These are phyloP conservation scores for Ryuthela nishihirai DNA, from an alignment of 2,888 invertebrate genomes.

Conservation along the genomic window DNA sequence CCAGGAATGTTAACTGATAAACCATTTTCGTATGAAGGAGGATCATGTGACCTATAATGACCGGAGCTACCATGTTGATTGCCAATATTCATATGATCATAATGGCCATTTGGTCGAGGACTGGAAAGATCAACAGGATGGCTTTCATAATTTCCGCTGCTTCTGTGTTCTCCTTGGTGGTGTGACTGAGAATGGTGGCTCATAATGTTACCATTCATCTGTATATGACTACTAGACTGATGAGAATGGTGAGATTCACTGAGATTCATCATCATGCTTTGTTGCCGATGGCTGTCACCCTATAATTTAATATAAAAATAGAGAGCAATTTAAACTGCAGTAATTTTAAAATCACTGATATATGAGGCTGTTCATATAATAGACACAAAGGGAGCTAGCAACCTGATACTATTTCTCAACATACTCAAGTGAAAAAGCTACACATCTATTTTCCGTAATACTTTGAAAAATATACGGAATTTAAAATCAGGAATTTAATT, in stretches of 20 bases:
- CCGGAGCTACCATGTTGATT: constrained; percentile 3
- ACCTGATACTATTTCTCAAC: no score
- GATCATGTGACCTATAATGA: constrained; percentile 21
- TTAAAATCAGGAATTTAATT: no score
- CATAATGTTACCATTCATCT: constrained; percentile 29
- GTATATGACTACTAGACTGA: constrained; percentile 13
- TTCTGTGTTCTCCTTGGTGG: constrained; percentile 7
- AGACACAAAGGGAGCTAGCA: no score
- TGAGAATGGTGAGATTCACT: constrained; percentile 30
- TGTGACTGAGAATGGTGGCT: constrained; percentile 6
- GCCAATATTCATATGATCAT: constrained; percentile 11
- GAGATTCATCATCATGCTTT: constrained; percentile 31
- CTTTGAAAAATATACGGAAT: no score
- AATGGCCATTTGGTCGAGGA: constrained; percentile 31
- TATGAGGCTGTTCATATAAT: no score
- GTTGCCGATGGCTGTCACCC: constrained; percentile 23
- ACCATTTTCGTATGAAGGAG: constrained; percentile 30
- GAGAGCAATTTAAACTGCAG: no score
- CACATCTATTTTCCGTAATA: neutral
- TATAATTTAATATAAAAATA: no score
- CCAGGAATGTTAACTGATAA: constrained; percentile 12
- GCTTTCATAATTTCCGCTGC: constrained; percentile 23
- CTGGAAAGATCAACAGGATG: constrained; percentile 34
- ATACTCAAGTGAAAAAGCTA: no score
- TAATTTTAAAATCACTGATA: no score